Evolutionary conservation across 2,888 invertebrate species (phyloP).

Genomic region (Nymphalis urticae): DNA sequence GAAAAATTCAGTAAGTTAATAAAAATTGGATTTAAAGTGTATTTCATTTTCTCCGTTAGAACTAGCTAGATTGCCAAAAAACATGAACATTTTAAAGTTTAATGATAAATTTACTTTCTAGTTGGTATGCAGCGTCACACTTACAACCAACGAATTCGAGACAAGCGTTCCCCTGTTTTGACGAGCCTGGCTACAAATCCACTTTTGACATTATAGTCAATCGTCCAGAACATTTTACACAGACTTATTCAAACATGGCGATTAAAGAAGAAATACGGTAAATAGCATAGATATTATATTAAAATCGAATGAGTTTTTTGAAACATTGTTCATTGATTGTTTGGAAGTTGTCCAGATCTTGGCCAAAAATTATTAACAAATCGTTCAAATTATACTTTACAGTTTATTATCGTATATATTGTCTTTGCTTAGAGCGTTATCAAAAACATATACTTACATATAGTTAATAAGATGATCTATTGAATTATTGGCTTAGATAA

Average conservation of each 20-base stretch:
- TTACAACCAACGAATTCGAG: slow-evolving; percentile 90
- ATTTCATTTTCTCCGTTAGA: background rate
- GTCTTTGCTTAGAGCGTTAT: too few species aligned
- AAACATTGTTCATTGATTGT: too few species aligned
- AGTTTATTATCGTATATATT: too few species aligned
- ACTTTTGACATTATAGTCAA: slow-evolving; percentile 81
- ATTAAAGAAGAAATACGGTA: slow-evolving; percentile 47
- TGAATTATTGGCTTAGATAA: too few species aligned
- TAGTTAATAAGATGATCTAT: too few species aligned
- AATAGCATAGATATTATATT: slow-evolving; percentile 38
- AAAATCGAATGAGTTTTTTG: background rate
- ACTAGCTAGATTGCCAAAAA: too few species aligned
- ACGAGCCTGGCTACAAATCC: slow-evolving; percentile 86
- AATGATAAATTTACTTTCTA: slow-evolving; percentile 47
- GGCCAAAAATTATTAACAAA: too few species aligned
- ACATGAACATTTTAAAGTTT: background rate
- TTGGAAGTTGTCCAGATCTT: too few species aligned
- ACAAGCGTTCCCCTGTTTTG: slow-evolving; percentile 91
- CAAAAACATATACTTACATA: too few species aligned
- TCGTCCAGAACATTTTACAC: slow-evolving; percentile 56
- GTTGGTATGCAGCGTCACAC: slow-evolving; percentile 89
- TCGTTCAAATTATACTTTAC: too few species aligned
- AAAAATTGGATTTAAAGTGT: background rate
- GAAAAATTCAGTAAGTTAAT: slow-evolving; percentile 59
- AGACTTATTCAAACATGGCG: slow-evolving; percentile 69